Evolutionary conservation across 2,113 vertebrate genomes (phyloP), one percentile per base, ranked within the genome.

Genomic region (Bathybates hornii): DNA sequence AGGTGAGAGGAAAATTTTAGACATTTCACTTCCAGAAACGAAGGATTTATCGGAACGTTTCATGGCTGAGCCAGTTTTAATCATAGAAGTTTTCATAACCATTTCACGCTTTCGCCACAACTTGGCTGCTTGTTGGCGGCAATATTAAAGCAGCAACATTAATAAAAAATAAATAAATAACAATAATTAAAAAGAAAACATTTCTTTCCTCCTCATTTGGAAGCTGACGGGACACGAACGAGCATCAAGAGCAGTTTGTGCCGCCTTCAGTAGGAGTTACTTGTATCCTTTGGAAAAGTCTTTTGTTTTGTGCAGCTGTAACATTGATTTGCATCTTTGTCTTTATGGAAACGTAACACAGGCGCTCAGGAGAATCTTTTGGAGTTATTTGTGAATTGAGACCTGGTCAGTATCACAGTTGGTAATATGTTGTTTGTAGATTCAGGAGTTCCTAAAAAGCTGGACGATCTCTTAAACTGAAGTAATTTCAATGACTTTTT

Each of bases 1-100:
- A 7, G 32, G 17, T 36, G 59, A 1, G 6, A 34, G 3, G 9
- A 0, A 1, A 3, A 4, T 1, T 6, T 63, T 1, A 19, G 59
- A 63, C 9, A 0, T 63, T 36, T 63, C 32, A 36, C 32, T 63
- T 63, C 32, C 17, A 63, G 59, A 36, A 36, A 63, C 2, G 6
- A 34, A 12, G 32, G 29, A 19, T 63, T 63, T 7, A 63, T 63
- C 4, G 0, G 2, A 36, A 12, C 1, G 1, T n/a, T 63, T 19
- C 2, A 63, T 12, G 1, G 32, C 32, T 36, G 34, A 66, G 61
- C 63, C 32, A 36, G 32, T 14, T 24, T 71, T 43, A 71, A 68
- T 41, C 7, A 1, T 6, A 8, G 5, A 21, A 0, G 66, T 73
- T 73, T 71, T 43, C 19, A 21, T 24, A 43, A 9, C 38, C 2